These are phyloP conservation scores for Octodonta nipae DNA, from an alignment of 2,888 invertebrate genomes.

Conservation along the genomic window DNA sequence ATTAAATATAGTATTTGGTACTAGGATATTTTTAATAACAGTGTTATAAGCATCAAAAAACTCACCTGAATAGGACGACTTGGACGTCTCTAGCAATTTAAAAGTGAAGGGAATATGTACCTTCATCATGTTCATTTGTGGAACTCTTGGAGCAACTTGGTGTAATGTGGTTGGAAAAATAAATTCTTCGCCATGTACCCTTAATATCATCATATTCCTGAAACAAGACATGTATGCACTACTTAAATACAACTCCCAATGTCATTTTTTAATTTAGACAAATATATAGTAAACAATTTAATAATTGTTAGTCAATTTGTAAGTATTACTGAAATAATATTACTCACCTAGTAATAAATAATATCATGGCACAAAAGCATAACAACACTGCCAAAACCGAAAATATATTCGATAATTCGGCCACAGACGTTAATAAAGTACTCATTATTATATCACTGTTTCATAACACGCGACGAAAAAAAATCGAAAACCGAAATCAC, in stretches of 20 bases:
- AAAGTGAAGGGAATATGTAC: slow-evolving; percentile 74
- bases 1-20: too few species aligned
- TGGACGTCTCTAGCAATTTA: slow-evolving; percentile 57
- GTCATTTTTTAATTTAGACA: too few species aligned
- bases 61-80: slow-evolving; percentile 58
- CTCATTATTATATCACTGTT: too few species aligned
- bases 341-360: slow-evolving; percentile 65
- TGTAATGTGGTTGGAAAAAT: slow-evolving; percentile 39
- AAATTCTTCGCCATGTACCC: slow-evolving; percentile 56
- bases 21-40: too few species aligned
- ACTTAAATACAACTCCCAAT: too few species aligned
- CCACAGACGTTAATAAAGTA: slow-evolving; percentile 54
- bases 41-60: slow-evolving; percentile 7
- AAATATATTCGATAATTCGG: slow-evolving; percentile 62
- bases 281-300: too few species aligned
- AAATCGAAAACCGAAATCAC: too few species aligned
- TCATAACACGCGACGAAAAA: too few species aligned
- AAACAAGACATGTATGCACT: slow-evolving; percentile 19
- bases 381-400: slow-evolving; percentile 59
- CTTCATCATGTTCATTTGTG: slow-evolving; percentile 69
- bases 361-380: slow-evolving; percentile 60
- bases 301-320: too few species aligned
- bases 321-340: background rate
- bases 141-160: slow-evolving; percentile 46
- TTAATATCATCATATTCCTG: slow-evolving; percentile 66